Evolutionary conservation across 1,140 invertebrate species (phyloP).

Genomic region (Drosophila triauraria): DNA sequence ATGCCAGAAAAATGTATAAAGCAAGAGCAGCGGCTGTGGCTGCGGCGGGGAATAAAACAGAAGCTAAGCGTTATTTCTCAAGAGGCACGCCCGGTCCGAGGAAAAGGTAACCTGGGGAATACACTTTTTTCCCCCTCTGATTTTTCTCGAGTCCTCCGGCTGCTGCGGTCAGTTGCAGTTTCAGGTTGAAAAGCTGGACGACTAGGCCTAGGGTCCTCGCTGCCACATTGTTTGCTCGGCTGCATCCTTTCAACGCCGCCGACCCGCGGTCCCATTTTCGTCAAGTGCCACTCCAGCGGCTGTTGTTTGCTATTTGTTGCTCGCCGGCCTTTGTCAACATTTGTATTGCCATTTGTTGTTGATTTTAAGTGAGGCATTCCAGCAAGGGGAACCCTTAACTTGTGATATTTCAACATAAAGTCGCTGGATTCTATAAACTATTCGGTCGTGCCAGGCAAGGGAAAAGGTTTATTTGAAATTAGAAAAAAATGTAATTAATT

Average conservation of each 20-base stretch:
- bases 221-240: conserved; percentile 37
- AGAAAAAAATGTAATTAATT: neutral
- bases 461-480: neutral
- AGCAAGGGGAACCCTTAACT: conserved; percentile 2
- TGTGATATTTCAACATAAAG: conserved; percentile 1
- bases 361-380: conserved; percentile 37
- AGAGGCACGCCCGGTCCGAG: conserved; percentile 48
- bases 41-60: conserved; percentile 27
- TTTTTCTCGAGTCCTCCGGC: neutral
- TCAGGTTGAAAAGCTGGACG: neutral
- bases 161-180: conserved; percentile 54
- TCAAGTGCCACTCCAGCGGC: conserved; percentile 53
- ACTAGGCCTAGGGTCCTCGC: conserved; percentile 31
- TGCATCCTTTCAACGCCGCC: conserved; percentile 44
- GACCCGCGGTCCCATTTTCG: conserved; percentile 53
- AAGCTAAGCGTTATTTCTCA: conserved; percentile 78
- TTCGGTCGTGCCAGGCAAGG: neutral
- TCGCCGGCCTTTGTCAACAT: conserved; percentile 61
- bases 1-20: conserved; percentile 64
- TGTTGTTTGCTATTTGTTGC: conserved; percentile 54
- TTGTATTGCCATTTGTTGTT: conserved; percentile 71
- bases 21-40: conserved; percentile 1
- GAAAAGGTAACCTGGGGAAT: conserved; percentile 47
- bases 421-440: conserved; percentile 27
- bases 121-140: conserved; percentile 6